Evolutionary conservation across 2,797 vertebrate species (phyloP).

Genomic region (Enteromius argenteus): DNA sequence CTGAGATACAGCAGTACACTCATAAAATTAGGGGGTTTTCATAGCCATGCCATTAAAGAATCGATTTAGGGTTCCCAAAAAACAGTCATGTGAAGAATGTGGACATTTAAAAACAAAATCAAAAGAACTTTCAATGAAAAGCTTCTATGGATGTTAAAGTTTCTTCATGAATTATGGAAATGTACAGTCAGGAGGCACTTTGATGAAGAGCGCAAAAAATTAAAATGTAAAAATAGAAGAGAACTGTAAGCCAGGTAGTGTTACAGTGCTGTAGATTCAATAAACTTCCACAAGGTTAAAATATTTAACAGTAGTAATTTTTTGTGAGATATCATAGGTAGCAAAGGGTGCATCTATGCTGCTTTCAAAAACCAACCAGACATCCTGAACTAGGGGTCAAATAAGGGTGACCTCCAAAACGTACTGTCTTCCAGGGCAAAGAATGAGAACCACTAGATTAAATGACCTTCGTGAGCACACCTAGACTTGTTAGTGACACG

Average conservation of each 20-base stretch:
- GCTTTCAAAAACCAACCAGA: neutral
- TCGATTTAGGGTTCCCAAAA: neutral
- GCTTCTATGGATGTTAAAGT: neutral
- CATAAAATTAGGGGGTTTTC: neutral
- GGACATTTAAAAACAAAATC: too few relatives aligned
- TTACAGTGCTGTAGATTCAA: neutral
- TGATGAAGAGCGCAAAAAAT: neutral
- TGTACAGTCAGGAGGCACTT: too few relatives aligned
- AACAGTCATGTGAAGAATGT: neutral
- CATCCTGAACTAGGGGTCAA: slow-evolving; percentile 11
- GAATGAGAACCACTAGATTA: neutral
- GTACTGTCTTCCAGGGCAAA: neutral
- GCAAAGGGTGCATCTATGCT: neutral
- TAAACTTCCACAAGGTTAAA: neutral
- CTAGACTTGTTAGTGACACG: slow-evolving; percentile 1
- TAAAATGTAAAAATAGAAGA: neutral
- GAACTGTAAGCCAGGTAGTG: neutral
- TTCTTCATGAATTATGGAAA: neutral
- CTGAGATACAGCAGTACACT: neutral
- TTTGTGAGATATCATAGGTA: neutral
- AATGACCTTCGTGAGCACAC: neutral
- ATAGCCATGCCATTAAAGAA: neutral
- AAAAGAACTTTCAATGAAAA: neutral
- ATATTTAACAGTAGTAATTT: neutral
- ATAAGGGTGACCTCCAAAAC: neutral